Conservation (phyloP, 2,797 vertebrate genomes). For the Sebastes hubbsi region DNA sequence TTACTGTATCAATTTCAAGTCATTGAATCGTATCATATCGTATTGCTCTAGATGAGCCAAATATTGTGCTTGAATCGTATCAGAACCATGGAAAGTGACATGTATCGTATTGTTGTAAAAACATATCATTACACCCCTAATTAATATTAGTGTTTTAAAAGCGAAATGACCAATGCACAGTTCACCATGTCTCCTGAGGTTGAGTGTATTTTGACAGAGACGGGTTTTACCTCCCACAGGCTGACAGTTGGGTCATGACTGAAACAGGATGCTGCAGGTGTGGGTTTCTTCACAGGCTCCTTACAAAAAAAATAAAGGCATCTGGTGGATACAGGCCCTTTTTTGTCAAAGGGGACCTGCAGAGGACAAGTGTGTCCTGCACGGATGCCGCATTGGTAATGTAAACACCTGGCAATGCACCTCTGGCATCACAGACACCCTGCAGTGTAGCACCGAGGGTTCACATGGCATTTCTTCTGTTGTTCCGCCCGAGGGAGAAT, state of each 20-base stretch:
- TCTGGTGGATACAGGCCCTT: not conserved
- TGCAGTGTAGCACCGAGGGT: not conserved
- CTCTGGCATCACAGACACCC: constrained; percentile 18
- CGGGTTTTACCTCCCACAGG: constrained; percentile 19
- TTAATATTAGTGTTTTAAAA: too few relatives aligned
- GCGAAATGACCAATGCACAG: not conserved
- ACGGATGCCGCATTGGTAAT: not conserved
- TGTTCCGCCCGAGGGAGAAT: constrained; percentile 20
- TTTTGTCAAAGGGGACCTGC: constrained; percentile 2
- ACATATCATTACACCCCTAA: too few relatives aligned
- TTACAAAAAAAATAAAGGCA: not conserved
- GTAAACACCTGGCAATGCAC: constrained; percentile 25
- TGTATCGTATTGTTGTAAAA: too few relatives aligned
- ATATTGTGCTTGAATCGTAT: too few relatives aligned
- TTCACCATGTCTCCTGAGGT: not conserved
- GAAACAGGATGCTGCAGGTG: constrained; percentile 13
- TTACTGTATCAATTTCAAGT: too few relatives aligned
- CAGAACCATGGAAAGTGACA: too few relatives aligned
- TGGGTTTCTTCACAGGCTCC: not conserved
- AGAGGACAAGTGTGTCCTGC: constrained; percentile 17
- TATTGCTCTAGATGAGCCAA: too few relatives aligned
- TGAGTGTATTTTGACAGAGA: constrained; percentile 10
- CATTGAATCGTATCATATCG: too few relatives aligned
- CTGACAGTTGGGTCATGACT: constrained; percentile 25
- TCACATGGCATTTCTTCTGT: constrained; percentile 20